Conservation (phyloP, 2,888 invertebrate species). For the Ectemnius lituratus region DNA sequence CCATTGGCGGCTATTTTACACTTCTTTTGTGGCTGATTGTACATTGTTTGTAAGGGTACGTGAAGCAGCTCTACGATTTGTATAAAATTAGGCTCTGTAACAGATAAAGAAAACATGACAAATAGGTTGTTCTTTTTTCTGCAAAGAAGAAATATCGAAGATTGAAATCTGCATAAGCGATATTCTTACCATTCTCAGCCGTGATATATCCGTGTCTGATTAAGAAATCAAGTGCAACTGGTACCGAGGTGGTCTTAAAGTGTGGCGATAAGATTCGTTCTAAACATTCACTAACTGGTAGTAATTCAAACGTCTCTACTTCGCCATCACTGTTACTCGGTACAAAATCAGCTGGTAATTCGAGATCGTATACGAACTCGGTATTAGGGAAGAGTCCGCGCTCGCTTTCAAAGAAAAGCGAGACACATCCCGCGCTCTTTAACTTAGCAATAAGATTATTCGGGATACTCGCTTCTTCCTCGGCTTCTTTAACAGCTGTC, state of each 20-base stretch:
- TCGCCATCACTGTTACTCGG: slow-evolving; percentile 97
- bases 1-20: slow-evolving; percentile 77
- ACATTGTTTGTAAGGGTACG: slow-evolving; percentile 91
- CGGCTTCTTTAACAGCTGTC: slow-evolving; percentile 95
- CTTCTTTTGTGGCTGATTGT: slow-evolving; percentile 81
- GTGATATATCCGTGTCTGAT: slow-evolving; percentile 94
- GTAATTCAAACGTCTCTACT: slow-evolving; percentile 93
- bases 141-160: too few species aligned
- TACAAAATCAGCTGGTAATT: slow-evolving; percentile 92
- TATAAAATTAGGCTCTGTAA: slow-evolving; percentile 90
- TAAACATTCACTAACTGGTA: slow-evolving; percentile 90
- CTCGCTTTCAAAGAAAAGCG: slow-evolving; percentile 96
- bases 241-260: slow-evolving; percentile 96
- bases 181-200: slow-evolving; percentile 88
- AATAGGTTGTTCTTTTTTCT: too few species aligned
- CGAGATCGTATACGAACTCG: slow-evolving; percentile 95
- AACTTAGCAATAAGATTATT: slow-evolving; percentile 87
- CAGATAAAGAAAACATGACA: slow-evolving; percentile 41
- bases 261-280: slow-evolving; percentile 89
- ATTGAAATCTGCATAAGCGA: too few species aligned
- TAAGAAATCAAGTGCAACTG: slow-evolving; percentile 94
- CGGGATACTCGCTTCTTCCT: slow-evolving; percentile 95
- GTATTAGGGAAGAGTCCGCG: slow-evolving; percentile 96
- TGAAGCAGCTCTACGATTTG: slow-evolving; percentile 92
- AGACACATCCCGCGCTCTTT: slow-evolving; percentile 89